phyloP scores from a whole-genome alignment of 2,888 invertebrate genomes.

The Agrochola lychnidis region DNA sequence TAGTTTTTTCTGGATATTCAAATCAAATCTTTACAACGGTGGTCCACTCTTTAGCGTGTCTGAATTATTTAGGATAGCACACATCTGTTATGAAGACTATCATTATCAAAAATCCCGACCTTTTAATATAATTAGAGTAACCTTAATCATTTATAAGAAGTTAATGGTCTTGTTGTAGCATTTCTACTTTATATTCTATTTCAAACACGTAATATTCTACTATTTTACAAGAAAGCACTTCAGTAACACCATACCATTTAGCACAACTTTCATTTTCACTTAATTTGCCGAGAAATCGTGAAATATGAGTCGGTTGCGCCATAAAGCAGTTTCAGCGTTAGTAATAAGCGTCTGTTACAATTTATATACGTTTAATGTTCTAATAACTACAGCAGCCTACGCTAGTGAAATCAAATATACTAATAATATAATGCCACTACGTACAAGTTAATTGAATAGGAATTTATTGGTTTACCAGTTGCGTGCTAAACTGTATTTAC shows the following conservation, averaged over 20 bases:
- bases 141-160: not conserved
- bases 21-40: constrained; percentile 30
- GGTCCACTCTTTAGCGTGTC: constrained; percentile 32
- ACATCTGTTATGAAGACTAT: constrained; percentile 21
- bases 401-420: constrained; percentile 75
- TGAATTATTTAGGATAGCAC: constrained; percentile 22
- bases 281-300: constrained; percentile 63
- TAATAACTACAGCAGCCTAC: constrained; percentile 75
- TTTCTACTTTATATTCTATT: constrained; percentile 9
- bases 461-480: constrained; percentile 63
- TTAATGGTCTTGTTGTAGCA: not conserved
- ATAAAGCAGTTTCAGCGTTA: constrained; percentile 66
- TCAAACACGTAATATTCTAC: not conserved
- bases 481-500: constrained; percentile 47
- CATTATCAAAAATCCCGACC: constrained; percentile 13
- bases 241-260: constrained; percentile 15
- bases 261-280: constrained; percentile 51
- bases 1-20: not conserved
- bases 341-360: constrained; percentile 71
- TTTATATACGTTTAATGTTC: constrained; percentile 68
- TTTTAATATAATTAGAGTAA: constrained; percentile 5
- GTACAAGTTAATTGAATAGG: constrained; percentile 73
- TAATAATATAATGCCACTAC: constrained; percentile 73
- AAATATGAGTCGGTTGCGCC: constrained; percentile 64
- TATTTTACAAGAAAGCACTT: constrained; percentile 19